Evolutionary conservation across 1,140 invertebrate species (phyloP).

Genomic region (Homarus americanus): DNA sequence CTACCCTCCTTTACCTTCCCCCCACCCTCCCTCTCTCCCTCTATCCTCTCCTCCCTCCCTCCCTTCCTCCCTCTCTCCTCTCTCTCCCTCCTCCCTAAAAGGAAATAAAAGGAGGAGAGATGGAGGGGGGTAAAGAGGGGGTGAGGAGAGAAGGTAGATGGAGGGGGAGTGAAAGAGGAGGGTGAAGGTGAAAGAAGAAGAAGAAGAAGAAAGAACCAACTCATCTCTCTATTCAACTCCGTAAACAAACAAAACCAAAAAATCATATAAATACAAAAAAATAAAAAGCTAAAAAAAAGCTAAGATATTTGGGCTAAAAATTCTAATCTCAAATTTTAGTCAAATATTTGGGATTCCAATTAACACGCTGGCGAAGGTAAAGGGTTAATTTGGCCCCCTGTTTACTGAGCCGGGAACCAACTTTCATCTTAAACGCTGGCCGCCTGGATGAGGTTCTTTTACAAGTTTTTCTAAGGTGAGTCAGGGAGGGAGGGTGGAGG

Average conservation of each 20-base stretch:
- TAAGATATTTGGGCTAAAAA: constrained; percentile 38
- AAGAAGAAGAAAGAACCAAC: too few species aligned
- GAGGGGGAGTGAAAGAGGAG: too few species aligned
- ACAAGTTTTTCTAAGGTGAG: background rate
- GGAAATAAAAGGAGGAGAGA: background rate
- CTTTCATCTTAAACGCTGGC: constrained; percentile 57
- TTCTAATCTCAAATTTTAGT: constrained; percentile 54
- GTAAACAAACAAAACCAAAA: too few species aligned
- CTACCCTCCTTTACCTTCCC: background rate
- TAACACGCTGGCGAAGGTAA: constrained; percentile 19
- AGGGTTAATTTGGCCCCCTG: constrained; percentile 50
- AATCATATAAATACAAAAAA: too few species aligned
- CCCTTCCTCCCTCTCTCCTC: background rate
- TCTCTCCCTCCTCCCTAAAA: background rate
- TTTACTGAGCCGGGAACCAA: constrained; percentile 25
- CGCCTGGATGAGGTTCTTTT: constrained; percentile 35
- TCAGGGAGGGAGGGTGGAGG: background rate
- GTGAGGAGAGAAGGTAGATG: too few species aligned
- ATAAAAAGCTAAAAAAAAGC: too few species aligned
- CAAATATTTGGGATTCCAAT: constrained; percentile 69
- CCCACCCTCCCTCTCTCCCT: too few species aligned
- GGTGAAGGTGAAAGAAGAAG: too few species aligned
- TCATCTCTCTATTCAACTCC: too few species aligned
- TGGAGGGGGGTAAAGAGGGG: too few species aligned
- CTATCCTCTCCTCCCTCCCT: background rate